Evolutionary conservation across 2,113 vertebrate genomes (phyloP).

Genomic region (Cranoglanis bouderius): DNA sequence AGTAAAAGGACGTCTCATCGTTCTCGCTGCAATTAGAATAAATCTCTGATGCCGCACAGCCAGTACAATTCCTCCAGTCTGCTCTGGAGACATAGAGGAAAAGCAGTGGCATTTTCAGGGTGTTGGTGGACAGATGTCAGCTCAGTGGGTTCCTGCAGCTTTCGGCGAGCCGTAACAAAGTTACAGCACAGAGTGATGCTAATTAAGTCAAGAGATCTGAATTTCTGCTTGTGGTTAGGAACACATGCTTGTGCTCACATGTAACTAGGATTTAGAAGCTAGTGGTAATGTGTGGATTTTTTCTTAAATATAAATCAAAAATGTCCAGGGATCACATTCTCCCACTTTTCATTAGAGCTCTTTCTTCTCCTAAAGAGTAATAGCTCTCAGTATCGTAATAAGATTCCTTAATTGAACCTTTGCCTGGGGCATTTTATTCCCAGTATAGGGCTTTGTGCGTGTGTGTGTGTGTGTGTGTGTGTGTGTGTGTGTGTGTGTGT

Average conservation of each 20-base stretch:
- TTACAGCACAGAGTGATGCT: constrained; percentile 47
- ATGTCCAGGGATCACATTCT: constrained; percentile 28
- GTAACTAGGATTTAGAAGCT: constrained; percentile 25
- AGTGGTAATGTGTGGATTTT: background rate
- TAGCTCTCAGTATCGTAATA: constrained; percentile 32
- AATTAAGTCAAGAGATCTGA: constrained; percentile 49
- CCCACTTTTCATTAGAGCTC: constrained; percentile 43
- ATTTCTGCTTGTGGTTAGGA: constrained; percentile 6
- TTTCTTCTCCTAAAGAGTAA: constrained; percentile 39
- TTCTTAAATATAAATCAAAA: constrained; percentile 12
- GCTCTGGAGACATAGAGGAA: constrained; percentile 24
- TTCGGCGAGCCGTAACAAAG: constrained; percentile 46
- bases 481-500: constrained; percentile 23
- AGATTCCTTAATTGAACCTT: constrained; percentile 50
- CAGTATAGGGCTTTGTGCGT: background rate
- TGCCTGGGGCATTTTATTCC: constrained; percentile 34
- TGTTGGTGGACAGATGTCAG: constrained; percentile 59
- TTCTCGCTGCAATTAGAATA: constrained; percentile 38
- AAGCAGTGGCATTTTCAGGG: constrained; percentile 49
- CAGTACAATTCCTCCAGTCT: constrained; percentile 26
- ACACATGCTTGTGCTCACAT: constrained; percentile 18
- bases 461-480: background rate
- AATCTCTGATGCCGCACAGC: constrained; percentile 8
- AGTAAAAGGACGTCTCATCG: constrained; percentile 25
- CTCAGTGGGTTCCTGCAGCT: constrained; percentile 48